phyloP scores from a whole-genome alignment of 2,113 vertebrate species.

The Periophthalmus modestus region DNA sequence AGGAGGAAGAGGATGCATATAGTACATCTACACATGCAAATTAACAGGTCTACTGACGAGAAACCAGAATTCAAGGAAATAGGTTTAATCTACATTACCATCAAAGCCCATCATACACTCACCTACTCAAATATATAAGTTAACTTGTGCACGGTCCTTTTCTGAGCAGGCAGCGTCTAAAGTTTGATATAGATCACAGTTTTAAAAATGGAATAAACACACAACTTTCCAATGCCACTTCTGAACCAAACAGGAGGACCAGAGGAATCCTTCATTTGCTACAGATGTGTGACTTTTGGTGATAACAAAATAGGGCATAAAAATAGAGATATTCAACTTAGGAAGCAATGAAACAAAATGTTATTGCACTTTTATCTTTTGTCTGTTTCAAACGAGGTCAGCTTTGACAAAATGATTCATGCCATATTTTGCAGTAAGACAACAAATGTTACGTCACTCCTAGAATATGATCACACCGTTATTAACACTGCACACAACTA shows the following conservation, averaged over 20 bases:
- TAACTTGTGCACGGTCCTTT: conserved; percentile 68
- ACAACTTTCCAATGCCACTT: conserved; percentile 69
- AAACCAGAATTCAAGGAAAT: conserved; percentile 51
- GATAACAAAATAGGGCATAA: conserved; percentile 60
- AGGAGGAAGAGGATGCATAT: conserved; percentile 69
- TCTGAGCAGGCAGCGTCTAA: conserved; percentile 68
- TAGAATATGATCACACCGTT: conserved; percentile 73
- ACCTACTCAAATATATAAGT: conserved; percentile 56
- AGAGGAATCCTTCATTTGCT: conserved; percentile 60
- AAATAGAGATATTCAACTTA: conserved; percentile 49
- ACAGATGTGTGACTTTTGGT: conserved; percentile 72
- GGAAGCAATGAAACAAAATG: conserved; percentile 77
- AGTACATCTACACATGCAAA: conserved; percentile 73
- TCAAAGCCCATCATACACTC: conserved; percentile 53
- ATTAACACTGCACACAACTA: conserved; percentile 77
- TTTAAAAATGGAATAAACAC: conserved; percentile 74
- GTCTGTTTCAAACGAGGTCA: conserved; percentile 74
- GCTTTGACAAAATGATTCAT: conserved; percentile 69
- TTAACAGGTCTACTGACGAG: conserved; percentile 58
- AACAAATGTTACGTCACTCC: conserved; percentile 72
- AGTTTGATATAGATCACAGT: conserved; percentile 75
- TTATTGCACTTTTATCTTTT: conserved; percentile 80
- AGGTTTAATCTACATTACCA: conserved; percentile 61
- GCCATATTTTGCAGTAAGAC: conserved; percentile 67
- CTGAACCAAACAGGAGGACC: conserved; percentile 66